These are phyloP conservation scores for Silurus meridionalis DNA, from an alignment of 2,113 vertebrate genomes.

Conservation along the genomic window DNA sequence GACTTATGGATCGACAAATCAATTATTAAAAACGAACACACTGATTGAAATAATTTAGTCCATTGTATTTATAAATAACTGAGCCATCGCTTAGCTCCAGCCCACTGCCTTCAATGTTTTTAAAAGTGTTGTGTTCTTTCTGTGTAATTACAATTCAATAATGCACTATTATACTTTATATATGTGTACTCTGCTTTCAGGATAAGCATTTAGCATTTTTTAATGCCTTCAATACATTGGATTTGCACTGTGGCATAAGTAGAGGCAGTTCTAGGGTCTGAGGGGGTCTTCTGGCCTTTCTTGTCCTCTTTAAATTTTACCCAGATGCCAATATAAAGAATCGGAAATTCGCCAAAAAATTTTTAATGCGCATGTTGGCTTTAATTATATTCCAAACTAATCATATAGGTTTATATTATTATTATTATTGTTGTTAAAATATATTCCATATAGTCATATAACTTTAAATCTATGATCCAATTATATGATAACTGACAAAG, in stretches of 20 bases:
- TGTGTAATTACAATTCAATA: background rate
- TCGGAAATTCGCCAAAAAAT: background rate
- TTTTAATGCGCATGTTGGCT: background rate
- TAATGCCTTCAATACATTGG: background rate
- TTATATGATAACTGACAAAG: background rate
- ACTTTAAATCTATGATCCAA: background rate
- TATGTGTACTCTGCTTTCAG: background rate
- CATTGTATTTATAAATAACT: background rate
- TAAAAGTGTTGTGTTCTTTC: background rate
- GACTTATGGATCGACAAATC: background rate
- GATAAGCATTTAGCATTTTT: background rate
- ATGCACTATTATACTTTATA: background rate
- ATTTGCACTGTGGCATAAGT: background rate
- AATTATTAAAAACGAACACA: constrained; percentile 1
- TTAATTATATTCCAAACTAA: background rate
- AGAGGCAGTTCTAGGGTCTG: background rate
- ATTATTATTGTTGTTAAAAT: background rate
- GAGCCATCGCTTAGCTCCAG: background rate
- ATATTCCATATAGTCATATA: background rate
- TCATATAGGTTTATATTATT: too few species aligned
- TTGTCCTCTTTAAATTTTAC: background rate
- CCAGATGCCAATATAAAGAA: background rate
- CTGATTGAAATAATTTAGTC: background rate
- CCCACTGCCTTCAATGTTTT: background rate
- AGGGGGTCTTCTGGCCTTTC: background rate